Evolutionary conservation across 2,888 invertebrate species (phyloP).

Genomic region (Crematogaster levior): DNA sequence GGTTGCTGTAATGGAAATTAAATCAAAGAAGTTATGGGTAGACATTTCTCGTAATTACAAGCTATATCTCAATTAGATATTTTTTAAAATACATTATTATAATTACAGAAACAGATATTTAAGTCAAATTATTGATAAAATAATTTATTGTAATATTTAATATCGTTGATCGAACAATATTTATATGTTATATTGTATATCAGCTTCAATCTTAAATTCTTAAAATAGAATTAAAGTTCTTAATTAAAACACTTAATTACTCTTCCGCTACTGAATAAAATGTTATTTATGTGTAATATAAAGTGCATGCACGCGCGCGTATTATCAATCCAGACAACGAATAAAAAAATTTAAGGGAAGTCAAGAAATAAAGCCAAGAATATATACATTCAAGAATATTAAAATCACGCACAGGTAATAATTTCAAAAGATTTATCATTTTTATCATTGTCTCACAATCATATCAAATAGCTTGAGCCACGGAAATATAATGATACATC

Average conservation of each 20-base stretch:
- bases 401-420: neutral
- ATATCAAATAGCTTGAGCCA: neutral
- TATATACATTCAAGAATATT: neutral
- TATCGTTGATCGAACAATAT: neutral
- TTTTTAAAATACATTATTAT: neutral
- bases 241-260: neutral
- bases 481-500: neutral
- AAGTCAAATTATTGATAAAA: neutral
- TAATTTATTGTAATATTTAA: neutral
- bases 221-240: neutral
- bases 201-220: neutral
- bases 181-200: neutral
- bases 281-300: neutral
- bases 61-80: neutral
- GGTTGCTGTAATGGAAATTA: constrained; percentile 2
- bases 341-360: neutral
- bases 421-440: neutral
- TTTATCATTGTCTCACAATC: neutral
- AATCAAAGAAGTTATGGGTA: neutral
- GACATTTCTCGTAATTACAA: neutral
- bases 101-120: neutral
- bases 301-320: too few species aligned
- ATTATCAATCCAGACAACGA: neutral
- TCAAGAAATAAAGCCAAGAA: neutral
- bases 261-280: neutral